phyloP scores from a whole-genome alignment of 2,113 vertebrate species.

The Nycticorax nycticorax region DNA sequence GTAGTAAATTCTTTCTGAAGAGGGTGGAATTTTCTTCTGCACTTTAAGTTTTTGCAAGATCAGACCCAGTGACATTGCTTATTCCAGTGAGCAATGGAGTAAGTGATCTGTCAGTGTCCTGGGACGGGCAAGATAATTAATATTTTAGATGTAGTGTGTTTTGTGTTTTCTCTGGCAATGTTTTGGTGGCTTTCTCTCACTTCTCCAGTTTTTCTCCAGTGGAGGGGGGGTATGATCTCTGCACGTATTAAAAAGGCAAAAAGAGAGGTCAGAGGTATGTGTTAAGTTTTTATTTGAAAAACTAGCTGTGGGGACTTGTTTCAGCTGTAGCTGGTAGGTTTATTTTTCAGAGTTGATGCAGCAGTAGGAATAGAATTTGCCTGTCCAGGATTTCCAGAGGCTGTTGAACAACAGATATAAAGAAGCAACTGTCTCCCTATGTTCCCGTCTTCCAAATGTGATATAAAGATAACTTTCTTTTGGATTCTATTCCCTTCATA shows the following conservation, averaged over 20 bases:
- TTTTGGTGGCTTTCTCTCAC: neutral
- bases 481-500: neutral
- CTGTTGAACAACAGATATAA: neutral
- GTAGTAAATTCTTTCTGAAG: neutral
- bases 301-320: neutral
- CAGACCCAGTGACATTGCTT: neutral
- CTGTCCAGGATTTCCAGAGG: neutral
- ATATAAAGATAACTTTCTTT: neutral
- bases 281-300: neutral
- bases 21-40: neutral
- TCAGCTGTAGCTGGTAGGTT: neutral
- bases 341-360: neutral
- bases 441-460: neutral
- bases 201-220: neutral
- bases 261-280: neutral
- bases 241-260: neutral
- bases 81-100: neutral
- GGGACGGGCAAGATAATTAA: neutral
- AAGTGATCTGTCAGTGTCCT: neutral
- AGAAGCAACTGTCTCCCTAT: neutral
- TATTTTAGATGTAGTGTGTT: neutral
- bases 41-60: neutral
- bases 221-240: neutral
- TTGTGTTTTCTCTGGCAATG: neutral
- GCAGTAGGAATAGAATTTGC: neutral